Evolutionary conservation across 2,888 invertebrate genomes (phyloP).

Genomic region (Ochlodes sylvanus): DNA sequence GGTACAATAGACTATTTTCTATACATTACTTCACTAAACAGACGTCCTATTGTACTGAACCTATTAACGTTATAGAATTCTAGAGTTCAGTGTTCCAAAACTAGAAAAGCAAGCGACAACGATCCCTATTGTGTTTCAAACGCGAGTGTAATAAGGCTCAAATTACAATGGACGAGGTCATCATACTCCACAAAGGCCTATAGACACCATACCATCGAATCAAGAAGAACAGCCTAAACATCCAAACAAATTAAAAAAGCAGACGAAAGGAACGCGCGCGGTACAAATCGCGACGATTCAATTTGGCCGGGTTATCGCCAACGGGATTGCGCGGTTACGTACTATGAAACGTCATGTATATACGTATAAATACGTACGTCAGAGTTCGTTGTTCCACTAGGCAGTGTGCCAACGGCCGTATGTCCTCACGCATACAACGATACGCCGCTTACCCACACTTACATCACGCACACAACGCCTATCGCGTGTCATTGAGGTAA

Average conservation of each 20-base stretch:
- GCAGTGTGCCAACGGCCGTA: conserved; percentile 81
- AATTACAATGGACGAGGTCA: conserved; percentile 35
- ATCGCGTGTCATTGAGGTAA: conserved; percentile 38
- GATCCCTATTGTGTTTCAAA: conserved; percentile 26
- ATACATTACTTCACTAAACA: conserved; percentile 23
- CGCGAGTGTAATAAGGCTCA: conserved; percentile 23
- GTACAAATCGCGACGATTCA: conserved; percentile 43
- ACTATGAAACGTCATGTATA: conserved; percentile 60
- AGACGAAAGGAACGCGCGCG: conserved; percentile 1
- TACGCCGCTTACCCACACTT: conserved; percentile 31
- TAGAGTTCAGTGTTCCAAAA: conserved; percentile 37
- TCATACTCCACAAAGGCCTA: conserved; percentile 35
- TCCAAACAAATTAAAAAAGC: conserved; percentile 24
- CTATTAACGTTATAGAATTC: conserved; percentile 2
- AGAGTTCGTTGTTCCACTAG: conserved; percentile 81
- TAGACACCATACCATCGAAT: conserved; percentile 28
- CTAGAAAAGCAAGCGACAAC: conserved; percentile 29
- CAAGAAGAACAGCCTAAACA: conserved; percentile 23
- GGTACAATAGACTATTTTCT: conserved; percentile 11
- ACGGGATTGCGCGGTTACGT: conserved; percentile 65
- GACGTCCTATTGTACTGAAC: conserved; percentile 14
- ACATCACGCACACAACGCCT: conserved; percentile 45
- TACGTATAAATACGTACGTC: conserved; percentile 44
- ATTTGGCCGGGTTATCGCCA: conserved; percentile 56
- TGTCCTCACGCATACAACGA: conserved; percentile 57